These are phyloP conservation scores for Cryptocephalus primarius DNA, from an alignment of 2,888 invertebrate genomes.

Conservation along the genomic window DNA sequence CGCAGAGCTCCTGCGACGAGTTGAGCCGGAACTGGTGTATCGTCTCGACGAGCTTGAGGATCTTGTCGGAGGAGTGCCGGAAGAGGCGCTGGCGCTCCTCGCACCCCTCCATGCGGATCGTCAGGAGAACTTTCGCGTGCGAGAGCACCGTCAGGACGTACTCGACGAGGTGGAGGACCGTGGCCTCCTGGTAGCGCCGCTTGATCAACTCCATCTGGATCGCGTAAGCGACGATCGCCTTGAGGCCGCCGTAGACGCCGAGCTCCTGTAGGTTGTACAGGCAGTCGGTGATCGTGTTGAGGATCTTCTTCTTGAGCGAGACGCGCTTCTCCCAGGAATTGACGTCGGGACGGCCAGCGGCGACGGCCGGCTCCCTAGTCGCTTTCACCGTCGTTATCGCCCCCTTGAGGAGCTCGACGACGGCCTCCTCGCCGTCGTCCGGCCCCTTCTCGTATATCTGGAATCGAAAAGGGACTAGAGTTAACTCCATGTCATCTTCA, in stretches of 20 bases:
- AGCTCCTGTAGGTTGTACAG: constrained; percentile 27
- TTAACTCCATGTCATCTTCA: no score
- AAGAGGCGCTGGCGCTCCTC: constrained; percentile 41
- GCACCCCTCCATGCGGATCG: constrained; percentile 38
- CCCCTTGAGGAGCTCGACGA: no score
- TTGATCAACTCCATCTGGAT: constrained; percentile 51
- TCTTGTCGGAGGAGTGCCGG: constrained; percentile 53
- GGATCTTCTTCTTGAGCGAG: no score
- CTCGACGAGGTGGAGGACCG: constrained; percentile 21
- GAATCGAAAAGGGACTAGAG: no score
- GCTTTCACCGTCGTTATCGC: no score
- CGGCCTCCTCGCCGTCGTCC: no score
- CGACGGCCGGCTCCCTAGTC: no score
- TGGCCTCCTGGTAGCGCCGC: constrained; percentile 17
- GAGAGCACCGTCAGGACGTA: constrained; percentile 34
- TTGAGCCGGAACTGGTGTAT: constrained; percentile 45
- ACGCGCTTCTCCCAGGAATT: no score
- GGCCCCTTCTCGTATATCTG: no score
- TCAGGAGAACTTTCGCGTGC: constrained; percentile 43
- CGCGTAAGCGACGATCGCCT: constrained; percentile 47
- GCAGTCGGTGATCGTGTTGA: no score
- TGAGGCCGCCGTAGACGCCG: constrained; percentile 48
- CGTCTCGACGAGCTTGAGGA: constrained; percentile 44
- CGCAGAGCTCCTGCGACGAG: constrained; percentile 45
- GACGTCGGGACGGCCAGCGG: no score